Evolutionary conservation across 2,797 vertebrate genomes (phyloP), one percentile per base, ranked within the genome.

Genomic region (Peromyscus eremicus): DNA sequence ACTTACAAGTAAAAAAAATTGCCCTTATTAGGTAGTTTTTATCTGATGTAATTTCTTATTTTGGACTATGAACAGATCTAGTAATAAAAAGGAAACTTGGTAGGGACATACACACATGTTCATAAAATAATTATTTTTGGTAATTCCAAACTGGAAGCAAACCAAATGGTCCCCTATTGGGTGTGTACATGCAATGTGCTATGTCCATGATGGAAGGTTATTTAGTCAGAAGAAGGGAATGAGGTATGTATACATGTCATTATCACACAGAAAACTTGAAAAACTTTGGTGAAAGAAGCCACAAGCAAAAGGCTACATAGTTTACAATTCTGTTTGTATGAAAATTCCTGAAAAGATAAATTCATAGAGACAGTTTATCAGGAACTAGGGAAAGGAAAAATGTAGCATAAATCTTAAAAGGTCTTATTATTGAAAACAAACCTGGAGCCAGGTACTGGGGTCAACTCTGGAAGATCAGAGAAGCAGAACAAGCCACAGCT

Each of bases 271-370:
- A 46, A 88, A 34, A 14, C 6, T 37, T 55, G 14, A 49, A 76
- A 68, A 86, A 6, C 21, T 6, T 9, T 62, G n/a, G 21, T 32
- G 46, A 46, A 86, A 86, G 49, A 91, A 86, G 40, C 40, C 7
- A 75, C 90, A 52, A 76, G 32, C 8, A 40, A 93, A 94, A 71
- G 3, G 40, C 12, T 37, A 57, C 12, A 14, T 68, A 68, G 34
- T 49, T 94, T 40, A 75, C 14, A 13, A 71, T 49, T 82, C 5
- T 40, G 21, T 60, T 88, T 89, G 43, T 76, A 60, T 60, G 27
- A 89, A 93, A 89, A 52, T 11, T 75, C 17, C 49, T 75, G 37
- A 79, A 80, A n/a, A 92, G 55, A 70, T n/a, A 91, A 95, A 89
- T 8, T 21, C 19, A 34, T 0, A 70, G 25, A 87, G 62, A 75